Conservation (phyloP, 92 coral and sea anemone genomes). For the Zoanthus sansibaricus region DNA sequence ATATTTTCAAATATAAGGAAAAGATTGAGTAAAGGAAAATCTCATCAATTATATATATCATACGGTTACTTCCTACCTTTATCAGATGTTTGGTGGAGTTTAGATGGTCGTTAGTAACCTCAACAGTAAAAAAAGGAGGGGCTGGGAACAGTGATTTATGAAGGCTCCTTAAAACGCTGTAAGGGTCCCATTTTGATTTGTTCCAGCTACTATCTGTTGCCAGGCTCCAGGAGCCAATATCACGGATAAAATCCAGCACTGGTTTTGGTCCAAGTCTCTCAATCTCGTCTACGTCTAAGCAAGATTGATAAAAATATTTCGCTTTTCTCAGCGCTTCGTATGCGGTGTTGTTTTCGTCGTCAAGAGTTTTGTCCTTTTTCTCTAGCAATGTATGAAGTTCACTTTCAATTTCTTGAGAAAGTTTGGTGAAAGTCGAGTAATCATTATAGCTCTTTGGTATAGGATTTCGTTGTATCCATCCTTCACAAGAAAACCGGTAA, state of each 20-base stretch:
- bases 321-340: constrained; percentile 85
- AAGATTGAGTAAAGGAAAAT: too few species aligned
- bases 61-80: constrained; percentile 64
- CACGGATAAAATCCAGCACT: constrained; percentile 73
- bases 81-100: constrained; percentile 95
- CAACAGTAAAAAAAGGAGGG: constrained; percentile 96
- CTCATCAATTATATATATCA: too few species aligned
- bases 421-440: constrained; percentile 89
- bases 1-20: too few species aligned
- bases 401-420: constrained; percentile 87
- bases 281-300: constrained; percentile 83
- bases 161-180: constrained; percentile 72
- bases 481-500: constrained; percentile 86
- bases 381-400: constrained; percentile 73
- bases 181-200: constrained; percentile 80
- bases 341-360: constrained; percentile 54
- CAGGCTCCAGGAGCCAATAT: constrained; percentile 96
- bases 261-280: constrained; percentile 89
- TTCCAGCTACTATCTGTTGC: constrained; percentile 87
- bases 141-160: constrained; percentile 96
- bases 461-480: constrained; percentile 87
- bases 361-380: constrained; percentile 52
- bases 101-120: constrained; percentile 97
- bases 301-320: constrained; percentile 82
- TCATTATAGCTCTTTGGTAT: constrained; percentile 97